Evolutionary conservation across 2,113 vertebrate genomes (phyloP).

Genomic region (Sylvicapra grimmia): DNA sequence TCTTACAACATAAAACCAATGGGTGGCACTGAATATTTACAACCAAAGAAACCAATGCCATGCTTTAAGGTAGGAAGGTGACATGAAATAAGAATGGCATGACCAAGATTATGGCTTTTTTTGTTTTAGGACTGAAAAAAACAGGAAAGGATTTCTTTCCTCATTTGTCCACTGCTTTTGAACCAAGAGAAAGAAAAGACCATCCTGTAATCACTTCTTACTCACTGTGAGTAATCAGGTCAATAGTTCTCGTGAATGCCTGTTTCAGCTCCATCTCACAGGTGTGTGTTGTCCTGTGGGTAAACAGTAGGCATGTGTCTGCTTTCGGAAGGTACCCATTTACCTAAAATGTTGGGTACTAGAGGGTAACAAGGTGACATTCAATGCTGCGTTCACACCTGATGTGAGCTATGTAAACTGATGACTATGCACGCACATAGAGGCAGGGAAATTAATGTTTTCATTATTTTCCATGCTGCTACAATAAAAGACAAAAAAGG

Average conservation of each 20-base stretch:
- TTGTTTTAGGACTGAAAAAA: not conserved
- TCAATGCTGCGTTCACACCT: constrained; percentile 2
- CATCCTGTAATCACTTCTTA: not conserved
- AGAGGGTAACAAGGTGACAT: not conserved
- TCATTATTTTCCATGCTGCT: constrained; percentile 20
- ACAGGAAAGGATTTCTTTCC: not conserved
- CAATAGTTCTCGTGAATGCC: not conserved
- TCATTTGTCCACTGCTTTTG: not conserved
- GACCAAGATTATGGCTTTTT: not conserved
- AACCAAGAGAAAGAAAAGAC: constrained; percentile 4
- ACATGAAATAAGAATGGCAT: not conserved
- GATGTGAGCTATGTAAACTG: not conserved
- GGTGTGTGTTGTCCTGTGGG: not conserved
- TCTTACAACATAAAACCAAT: not conserved
- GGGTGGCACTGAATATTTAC: not conserved
- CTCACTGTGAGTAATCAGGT: not conserved
- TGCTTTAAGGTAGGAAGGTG: not conserved
- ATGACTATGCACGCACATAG: not conserved
- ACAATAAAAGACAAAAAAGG: not conserved
- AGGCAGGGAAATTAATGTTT: constrained; percentile 4
- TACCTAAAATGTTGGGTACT: not conserved
- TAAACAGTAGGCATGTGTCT: not conserved
- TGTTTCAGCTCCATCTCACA: not conserved
- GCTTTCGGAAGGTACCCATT: not conserved
- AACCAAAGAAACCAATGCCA: not conserved